Base-by-base conservation (phyloP, 2,888 invertebrate genomes). In the Crepidodera aurea region DNA sequence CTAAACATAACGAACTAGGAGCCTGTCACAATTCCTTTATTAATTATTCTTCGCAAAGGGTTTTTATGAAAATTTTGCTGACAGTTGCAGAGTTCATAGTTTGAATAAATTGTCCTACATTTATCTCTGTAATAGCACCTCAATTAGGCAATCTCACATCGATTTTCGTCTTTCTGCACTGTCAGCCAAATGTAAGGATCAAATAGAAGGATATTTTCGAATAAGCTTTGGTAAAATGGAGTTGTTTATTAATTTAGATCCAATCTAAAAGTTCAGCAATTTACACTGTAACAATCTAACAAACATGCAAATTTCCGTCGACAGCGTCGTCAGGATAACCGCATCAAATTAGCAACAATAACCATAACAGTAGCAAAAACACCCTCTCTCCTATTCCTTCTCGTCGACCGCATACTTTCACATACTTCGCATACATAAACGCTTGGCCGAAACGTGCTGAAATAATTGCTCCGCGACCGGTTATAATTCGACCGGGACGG, bases 381-480 rank as follows among this genome's bases (percentile, higher is more conserved):
- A 13, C 27, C 48, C 13, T 48, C 40, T 6, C 18, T 18, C 3
- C 16, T 18, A 37, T 13, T 10, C 16, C 40, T 40, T 10, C 32
- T n/a, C 22, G 29, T 34, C 34, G 18, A 40, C 40, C 40, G 10
- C 40, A 40, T 40, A 40, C 18, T 2, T 12, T 13, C 16, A 12
- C 40, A 40, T 40, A 40, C 15, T 40, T 40, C 16, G 16, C 39
- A 53, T 53, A 27, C 40, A 53, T 53, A 40, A 16, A 40, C 10
- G 18, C 18, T 18, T 16, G 15, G 2, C 16, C 18, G 16, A 44
- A 44, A 46, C 18, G 27, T 32, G 18, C 13, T 13, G 40, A 51
- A 51, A 57, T 62, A 53, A 51, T 51, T 61, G 61, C 51, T 46
- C 8, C 48, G 40, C 50, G 56, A 29, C 44, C 51, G 27, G 25